A percentile compares a stretch with the other conserved stretches of the same genome.
Conservation (phyloP, 2,888 invertebrate genomes). For the Dynastes tityus region DNA sequence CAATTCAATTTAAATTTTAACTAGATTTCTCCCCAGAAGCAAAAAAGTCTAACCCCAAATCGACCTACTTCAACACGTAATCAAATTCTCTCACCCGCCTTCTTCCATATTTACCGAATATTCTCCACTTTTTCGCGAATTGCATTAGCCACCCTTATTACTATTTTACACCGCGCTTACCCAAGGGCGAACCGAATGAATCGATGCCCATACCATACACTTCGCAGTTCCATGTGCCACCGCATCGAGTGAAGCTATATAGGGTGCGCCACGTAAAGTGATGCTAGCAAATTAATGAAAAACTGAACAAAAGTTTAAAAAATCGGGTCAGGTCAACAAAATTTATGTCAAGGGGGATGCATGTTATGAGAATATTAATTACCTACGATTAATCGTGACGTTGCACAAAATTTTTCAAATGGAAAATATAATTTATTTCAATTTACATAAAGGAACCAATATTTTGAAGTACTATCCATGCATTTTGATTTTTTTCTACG, state of each 20-base stretch:
- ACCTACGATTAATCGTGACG: too few species aligned
- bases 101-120: constrained; percentile 15
- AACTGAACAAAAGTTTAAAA: too few species aligned
- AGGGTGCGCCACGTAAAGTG: not conserved
- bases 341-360: too few species aligned
- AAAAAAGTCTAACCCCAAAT: constrained; percentile 4
- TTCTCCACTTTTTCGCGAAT: constrained; percentile 20
- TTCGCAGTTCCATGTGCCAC: not conserved
- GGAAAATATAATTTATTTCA: too few species aligned
- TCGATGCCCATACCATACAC: constrained; percentile 2
- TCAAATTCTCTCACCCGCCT: constrained; percentile 8
- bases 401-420: too few species aligned
- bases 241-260: not conserved
- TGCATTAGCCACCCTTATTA: constrained; percentile 23
- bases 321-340: too few species aligned
- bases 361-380: too few species aligned
- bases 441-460: too few species aligned
- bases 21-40: not conserved
- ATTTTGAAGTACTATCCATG: too few species aligned
- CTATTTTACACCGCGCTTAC: constrained; percentile 8
- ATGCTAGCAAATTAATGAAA: not conserved
- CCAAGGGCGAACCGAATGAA: not conserved
- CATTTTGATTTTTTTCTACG: too few species aligned
- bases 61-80: not conserved
- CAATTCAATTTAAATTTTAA: too few species aligned